Percentiles rank a stretch among this genome's conserved stretches.
Conservation (phyloP, 30 jellyfish, hydroid and myxozoan genomes). For the Catostylus mosaicus region DNA sequence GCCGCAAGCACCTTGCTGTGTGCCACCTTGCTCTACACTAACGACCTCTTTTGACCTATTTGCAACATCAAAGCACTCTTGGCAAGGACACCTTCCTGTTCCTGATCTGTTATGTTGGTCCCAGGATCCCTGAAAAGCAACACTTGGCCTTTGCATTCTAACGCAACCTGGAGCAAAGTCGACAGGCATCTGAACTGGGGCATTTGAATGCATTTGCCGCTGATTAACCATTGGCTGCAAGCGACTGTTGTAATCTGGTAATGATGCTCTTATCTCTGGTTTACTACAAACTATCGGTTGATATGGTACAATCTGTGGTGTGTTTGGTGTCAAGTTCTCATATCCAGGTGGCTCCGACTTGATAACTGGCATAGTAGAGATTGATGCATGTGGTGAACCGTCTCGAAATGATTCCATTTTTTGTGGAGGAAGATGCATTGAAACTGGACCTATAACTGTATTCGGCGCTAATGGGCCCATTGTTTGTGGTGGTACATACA, state of each 20-base stretch:
- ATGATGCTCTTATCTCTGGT: neutral
- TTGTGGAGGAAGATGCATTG: constrained; percentile 27
- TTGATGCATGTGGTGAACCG: constrained; percentile 17
- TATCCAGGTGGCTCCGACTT: constrained; percentile 5
- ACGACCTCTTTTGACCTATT: neutral
- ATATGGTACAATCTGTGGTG: neutral
- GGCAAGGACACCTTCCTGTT: constrained; percentile 34
- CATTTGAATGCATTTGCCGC: too few species aligned
- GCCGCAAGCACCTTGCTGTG: neutral
- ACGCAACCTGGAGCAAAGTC: constrained; percentile 1
- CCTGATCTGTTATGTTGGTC: constrained; percentile 1
- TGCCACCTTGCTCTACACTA: neutral
- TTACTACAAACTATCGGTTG: neutral
- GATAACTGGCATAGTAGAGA: constrained; percentile 1
- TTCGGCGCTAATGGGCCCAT: constrained; percentile 9
- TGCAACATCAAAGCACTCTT: constrained; percentile 17
- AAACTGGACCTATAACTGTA: constrained; percentile 18
- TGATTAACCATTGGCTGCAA: neutral
- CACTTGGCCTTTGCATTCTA: constrained; percentile 12
- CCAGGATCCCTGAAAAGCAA: constrained; percentile 9
- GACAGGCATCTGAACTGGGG: too few species aligned
- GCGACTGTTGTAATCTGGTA: neutral
- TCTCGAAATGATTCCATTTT: neutral
- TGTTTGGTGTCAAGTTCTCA: neutral
- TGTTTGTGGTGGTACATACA: constrained; percentile 14